Evolutionary conservation across 2,797 vertebrate species (phyloP), one percentile per base, ranked within the genome.

Genomic region (Phrynocephalus forsythii): DNA sequence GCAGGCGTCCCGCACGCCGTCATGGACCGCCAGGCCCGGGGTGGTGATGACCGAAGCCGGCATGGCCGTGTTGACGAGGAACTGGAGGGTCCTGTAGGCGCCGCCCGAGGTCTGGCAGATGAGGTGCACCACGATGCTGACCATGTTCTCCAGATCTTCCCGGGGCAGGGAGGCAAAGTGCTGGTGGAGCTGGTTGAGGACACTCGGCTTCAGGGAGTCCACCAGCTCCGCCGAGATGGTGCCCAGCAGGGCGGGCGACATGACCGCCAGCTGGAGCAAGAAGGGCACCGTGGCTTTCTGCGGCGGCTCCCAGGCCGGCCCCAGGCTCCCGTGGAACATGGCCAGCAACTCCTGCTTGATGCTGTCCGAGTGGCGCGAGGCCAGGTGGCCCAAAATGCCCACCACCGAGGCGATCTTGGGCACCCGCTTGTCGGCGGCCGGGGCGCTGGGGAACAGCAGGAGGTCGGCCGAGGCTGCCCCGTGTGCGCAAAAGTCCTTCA

Each of bases 381-480:
- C 98, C 33, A 99, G 89, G 88, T 99, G 99, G 0, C 98, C 98
- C 0, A 99, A 91, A 60, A 99, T 99, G 5, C 99, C 98, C 11
- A 99, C 99, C 79, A 99, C 98, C 0, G 99, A 99, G 0, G 98
- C 98, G 1, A 99, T 98, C 88, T 99, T 99, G 2, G 99, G 98
- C 0, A 98, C 98, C 0, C 98, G 94, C 30, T 97, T 97, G 86
- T 96, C 97, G 3, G 88, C n/a, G 0, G 87, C 75, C 0, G 87
- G 84, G 90, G 91, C 92, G 52, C 96, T 93, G 11, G 96, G 96
- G 5, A 96, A 95, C 3, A 90, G 71, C 1, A 90, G 71, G 22
- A 77, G n/a, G 33, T 84, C 95, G 2, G 91, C 90, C 6, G 93
- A 91, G 5, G 95, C 90, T 0, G 92, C n/a, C 16, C 98, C 97